Base-by-base conservation (phyloP, 2,888 invertebrate genomes). In the Amitus sp. region DNA sequence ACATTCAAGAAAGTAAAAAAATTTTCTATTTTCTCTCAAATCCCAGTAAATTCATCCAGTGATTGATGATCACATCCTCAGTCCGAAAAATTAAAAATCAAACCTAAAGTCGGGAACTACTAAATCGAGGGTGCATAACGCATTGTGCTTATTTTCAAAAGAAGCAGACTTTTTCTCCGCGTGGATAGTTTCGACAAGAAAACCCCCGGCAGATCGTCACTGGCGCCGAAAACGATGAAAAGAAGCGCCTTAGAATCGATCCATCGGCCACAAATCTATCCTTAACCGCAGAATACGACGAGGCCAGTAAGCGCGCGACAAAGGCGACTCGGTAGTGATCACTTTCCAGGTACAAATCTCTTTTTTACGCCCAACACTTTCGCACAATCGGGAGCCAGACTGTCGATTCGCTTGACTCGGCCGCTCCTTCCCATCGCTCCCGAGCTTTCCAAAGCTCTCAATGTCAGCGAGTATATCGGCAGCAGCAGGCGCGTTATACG, bases 301-400 rank as follows among this genome's bases (percentile, higher is more conserved):
- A 70, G 53, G 18, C 30, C 27, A 48, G 58, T 66, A 62, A 66
- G 68, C 64, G 50, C 46, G 58, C 55, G 65, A 70, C 74, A 74
- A 74, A 70, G 64, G 66, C 62, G 62, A 48, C 53, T 57, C 67
- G 47, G 55, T 71, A 71, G 70, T 69, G 71, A 74, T 72, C 71
- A 66, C 69, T 73, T 67, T 67, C 64, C 63, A 62, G 55, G 57
- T 65, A 66, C 62, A 62, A 66, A 69, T 61, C 62, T 62, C 65
- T 59, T 65, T 65, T 64, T 66, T 65, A 66, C 62, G 62, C 52
- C 55, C 61, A 60, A 64, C 59, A 57, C 63, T 43, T 47, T 48
- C 46, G 49, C 33, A 56, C 53, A 56, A 62, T 58, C 47, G 61
- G 62, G 59, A 60, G 60, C 57, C 62, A 40, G 57, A 60, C 60